phyloP scores from a whole-genome alignment of 2,888 invertebrate genomes.

The Pimpla rufipes region DNA sequence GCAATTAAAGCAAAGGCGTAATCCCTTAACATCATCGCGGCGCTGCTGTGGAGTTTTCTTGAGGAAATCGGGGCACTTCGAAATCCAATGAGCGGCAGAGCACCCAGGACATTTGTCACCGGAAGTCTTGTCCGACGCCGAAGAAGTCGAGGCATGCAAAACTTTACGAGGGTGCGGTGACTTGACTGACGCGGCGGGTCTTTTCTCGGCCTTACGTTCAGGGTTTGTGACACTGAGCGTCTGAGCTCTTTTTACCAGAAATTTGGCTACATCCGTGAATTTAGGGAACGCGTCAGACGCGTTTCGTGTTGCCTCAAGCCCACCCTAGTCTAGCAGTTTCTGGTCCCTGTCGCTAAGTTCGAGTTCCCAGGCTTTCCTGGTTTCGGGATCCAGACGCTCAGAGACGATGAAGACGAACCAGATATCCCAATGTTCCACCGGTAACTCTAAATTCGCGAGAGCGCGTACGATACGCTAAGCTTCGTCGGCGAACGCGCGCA shows the following conservation, averaged over 20 bases:
- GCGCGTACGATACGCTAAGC: constrained; percentile 6
- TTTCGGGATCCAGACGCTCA: neutral
- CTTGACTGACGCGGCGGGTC: no score
- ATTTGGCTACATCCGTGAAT: constrained; percentile 16
- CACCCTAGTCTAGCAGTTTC: neutral
- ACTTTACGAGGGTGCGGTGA: no score
- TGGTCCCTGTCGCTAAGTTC: neutral
- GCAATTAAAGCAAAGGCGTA: neutral
- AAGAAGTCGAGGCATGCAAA: no score
- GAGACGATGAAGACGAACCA: neutral
- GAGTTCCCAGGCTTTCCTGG: neutral
- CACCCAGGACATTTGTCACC: neutral
- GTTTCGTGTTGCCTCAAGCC: neutral
- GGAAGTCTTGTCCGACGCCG: neutral
- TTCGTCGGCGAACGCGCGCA: neutral
- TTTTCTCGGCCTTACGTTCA: neutral
- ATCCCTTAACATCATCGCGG: neutral
- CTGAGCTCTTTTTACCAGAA: constrained; percentile 32
- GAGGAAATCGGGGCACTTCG: constrained; percentile 26
- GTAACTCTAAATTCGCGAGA: neutral
- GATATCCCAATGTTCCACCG: neutral
- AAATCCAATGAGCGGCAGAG: neutral
- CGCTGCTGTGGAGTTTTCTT: neutral
- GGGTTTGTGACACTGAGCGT: neutral
- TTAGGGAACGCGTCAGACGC: neutral